Evolutionary conservation across 1,140 invertebrate species (phyloP), one percentile per base, ranked within the genome.

Genomic region (Drosophila bipectinata): DNA sequence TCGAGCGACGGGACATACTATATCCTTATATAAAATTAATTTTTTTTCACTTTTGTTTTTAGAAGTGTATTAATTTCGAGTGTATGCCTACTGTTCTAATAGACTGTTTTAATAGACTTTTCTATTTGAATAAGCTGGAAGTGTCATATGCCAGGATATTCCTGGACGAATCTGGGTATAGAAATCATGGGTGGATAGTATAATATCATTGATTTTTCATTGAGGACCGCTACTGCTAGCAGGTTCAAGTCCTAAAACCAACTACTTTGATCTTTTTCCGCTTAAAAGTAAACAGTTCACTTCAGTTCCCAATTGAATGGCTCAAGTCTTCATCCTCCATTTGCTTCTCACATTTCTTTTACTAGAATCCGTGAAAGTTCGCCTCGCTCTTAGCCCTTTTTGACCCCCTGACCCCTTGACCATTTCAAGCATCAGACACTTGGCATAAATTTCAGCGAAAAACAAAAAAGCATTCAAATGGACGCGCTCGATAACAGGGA

Each of bases 361-460:
- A 18, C 26, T 24, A 6, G 26, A 28, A 21, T 34, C 32, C n/a
- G 8, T 1, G 12, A 21, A 44, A 37, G 1, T 5, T 10, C 1
- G 9, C 28, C 10, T 15, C 8, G 10, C 8, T 5, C 4, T 39
- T 3, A 14, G 32, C 14, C 37, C 6, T 34, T 30, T 48, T 8
- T 47, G 52, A 67, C 28, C 12, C 47, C 45, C 18, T 53, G 10
- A 24, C 39, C 49, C 45, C 41, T 68, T 51, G 66, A 48, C 49
- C 62, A 57, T 78, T 85, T 82, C 78, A 87, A 87, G 82, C 87
- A 88, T 82, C 83, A 59, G 59, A 24, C 74, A 60, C 39, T 68
- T 78, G 69, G 41, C 71, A 87, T 85, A 82, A 78, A 87, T 82
- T 87, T 82, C 48, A 48, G 30, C 21, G 55, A 72, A 72, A 53